Percentiles rank a stretch among this genome's conserved stretches.
phyloP scores from a whole-genome alignment of 1,140 invertebrate species.

The Habropoda laboriosa region DNA sequence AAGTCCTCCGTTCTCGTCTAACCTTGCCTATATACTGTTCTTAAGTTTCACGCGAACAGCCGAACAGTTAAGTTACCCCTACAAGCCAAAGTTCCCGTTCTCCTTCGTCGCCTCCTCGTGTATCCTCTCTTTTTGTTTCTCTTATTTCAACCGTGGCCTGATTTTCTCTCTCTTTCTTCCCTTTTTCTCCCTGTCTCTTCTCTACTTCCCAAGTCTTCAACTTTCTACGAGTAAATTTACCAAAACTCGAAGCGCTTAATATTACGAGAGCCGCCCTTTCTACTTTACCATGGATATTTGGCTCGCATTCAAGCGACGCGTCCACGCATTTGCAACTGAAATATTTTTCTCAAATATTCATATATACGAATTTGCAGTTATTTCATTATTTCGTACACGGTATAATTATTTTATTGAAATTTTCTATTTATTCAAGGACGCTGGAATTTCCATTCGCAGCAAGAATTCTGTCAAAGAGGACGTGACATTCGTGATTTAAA shows the following conservation, averaged over 20 bases:
- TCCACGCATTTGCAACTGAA: background rate
- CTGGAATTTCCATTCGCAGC: too few species aligned
- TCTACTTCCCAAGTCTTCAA: background rate
- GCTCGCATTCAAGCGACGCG: background rate
- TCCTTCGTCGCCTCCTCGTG: constrained; percentile 26
- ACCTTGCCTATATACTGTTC: constrained; percentile 48
- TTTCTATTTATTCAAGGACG: too few species aligned
- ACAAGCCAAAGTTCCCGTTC: constrained; percentile 54
- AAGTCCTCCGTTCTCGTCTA: constrained; percentile 45
- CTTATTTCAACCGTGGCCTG: constrained; percentile 12
- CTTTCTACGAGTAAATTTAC: constrained; percentile 21
- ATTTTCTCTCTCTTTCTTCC: background rate
- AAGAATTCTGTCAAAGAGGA: background rate
- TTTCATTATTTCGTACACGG: too few species aligned
- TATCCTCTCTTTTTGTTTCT: constrained; percentile 6
- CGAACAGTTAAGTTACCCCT: constrained; percentile 56
- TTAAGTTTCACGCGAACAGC: constrained; percentile 62
- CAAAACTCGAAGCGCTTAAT: constrained; percentile 9
- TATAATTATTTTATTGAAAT: too few species aligned
- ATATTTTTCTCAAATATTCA: background rate
- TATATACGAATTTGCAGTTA: too few species aligned
- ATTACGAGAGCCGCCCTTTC: background rate
- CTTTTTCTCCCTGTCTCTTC: too few species aligned
- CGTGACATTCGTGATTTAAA: background rate
- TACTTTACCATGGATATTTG: too few species aligned